Percentiles rank a stretch among this genome's conserved stretches.
phyloP scores from a whole-genome alignment of 2,888 invertebrate genomes.

The Heteromurus nitidus region DNA sequence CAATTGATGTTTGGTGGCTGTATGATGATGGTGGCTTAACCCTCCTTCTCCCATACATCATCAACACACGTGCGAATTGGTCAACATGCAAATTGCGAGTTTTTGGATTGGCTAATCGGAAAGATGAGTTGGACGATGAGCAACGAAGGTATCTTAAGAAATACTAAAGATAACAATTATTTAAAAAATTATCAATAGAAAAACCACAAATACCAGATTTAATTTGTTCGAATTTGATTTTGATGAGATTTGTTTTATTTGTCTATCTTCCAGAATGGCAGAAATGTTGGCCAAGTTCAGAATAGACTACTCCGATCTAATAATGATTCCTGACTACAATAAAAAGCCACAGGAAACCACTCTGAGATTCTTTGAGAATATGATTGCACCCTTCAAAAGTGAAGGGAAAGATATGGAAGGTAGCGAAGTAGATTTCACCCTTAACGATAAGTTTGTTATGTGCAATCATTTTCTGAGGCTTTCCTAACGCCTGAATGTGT shows the following conservation, averaged over 20 bases:
- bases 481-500: too few species aligned
- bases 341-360: conserved; percentile 87
- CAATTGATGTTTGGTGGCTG: conserved; percentile 96
- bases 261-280: conserved; percentile 92
- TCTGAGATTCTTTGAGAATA: conserved; percentile 83
- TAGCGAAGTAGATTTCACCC: conserved; percentile 3
- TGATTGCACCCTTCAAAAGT: conserved; percentile 61
- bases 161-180: conserved; percentile 52
- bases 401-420: conserved; percentile 53
- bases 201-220: too few species aligned
- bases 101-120: conserved; percentile 87
- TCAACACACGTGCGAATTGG: conserved; percentile 87
- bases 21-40: conserved; percentile 82
- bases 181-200: not conserved
- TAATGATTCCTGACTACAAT: conserved; percentile 92
- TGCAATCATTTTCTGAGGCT: too few species aligned
- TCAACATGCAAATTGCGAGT: conserved; percentile 86
- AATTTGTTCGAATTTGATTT: not conserved
- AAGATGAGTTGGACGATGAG: conserved; percentile 85
- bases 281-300: conserved; percentile 94
- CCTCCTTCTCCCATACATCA: conserved; percentile 80
- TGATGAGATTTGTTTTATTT: not conserved
- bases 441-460: too few species aligned
- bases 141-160: conserved; percentile 93
- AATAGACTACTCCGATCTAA: conserved; percentile 93